A percentile compares a stretch with the other conserved stretches of the same genome.
phyloP scores from a whole-genome alignment of 2,113 vertebrate genomes.

The Pollimyrus isidori region DNA sequence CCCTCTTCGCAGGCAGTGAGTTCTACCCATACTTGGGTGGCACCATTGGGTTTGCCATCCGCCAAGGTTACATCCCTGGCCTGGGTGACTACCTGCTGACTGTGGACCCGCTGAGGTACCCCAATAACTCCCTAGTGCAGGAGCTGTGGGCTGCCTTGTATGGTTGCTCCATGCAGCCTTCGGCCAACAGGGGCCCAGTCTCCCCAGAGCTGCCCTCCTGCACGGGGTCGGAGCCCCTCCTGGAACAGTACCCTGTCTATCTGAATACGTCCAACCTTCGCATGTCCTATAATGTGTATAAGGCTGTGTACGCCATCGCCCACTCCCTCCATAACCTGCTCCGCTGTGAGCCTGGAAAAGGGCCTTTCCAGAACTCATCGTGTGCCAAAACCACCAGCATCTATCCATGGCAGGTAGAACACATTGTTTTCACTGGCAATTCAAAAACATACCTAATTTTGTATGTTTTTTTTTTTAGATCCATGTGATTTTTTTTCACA shows the following conservation, averaged over 20 bases:
- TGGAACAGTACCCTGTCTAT: constrained; percentile 49
- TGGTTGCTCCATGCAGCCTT: constrained; percentile 43
- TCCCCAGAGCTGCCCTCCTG: constrained; percentile 38
- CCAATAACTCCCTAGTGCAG: constrained; percentile 45
- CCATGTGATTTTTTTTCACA: background rate
- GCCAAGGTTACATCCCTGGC: constrained; percentile 45
- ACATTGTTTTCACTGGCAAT: background rate
- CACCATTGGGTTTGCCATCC: constrained; percentile 60
- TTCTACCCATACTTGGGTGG: constrained; percentile 58
- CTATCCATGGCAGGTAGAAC: constrained; percentile 60
- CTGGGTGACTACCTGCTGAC: constrained; percentile 52
- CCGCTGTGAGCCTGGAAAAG: constrained; percentile 47
- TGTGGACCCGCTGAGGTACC: constrained; percentile 50
- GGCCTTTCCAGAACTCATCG: constrained; percentile 54
- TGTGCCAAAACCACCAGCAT: constrained; percentile 52
- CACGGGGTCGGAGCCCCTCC: constrained; percentile 47
- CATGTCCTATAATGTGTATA: constrained; percentile 58
- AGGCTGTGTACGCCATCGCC: constrained; percentile 56
- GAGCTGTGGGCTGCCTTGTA: constrained; percentile 60
- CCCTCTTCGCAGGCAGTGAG: constrained; percentile 52
- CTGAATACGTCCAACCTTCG: constrained; percentile 55
- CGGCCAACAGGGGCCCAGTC: background rate
- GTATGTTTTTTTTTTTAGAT: background rate
- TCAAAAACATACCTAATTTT: background rate
- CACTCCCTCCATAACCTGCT: constrained; percentile 61